Conservation (phyloP, 2,797 vertebrate species). For the Mormyrus hasselquistii region DNA sequence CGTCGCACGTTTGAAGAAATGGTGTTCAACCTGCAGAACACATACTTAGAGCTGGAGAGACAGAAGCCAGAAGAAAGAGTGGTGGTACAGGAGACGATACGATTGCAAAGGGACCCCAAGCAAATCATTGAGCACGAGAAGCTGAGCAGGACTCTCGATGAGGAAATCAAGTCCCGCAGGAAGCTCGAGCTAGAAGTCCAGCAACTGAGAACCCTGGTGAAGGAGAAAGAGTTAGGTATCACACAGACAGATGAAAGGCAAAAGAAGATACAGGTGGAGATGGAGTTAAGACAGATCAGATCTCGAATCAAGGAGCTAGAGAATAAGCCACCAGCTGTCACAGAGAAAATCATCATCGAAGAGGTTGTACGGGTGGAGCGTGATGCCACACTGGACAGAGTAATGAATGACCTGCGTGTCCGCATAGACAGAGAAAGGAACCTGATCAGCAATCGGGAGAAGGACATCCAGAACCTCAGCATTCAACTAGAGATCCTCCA, state of each 20-base stretch:
- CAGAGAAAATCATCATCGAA: conserved; percentile 86
- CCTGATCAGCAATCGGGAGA: conserved; percentile 63
- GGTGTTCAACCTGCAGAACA: conserved; percentile 80
- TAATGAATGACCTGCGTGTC: conserved; percentile 56
- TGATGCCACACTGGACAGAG: conserved; percentile 76
- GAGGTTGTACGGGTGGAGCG: conserved; percentile 89
- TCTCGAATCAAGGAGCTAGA: conserved; percentile 78
- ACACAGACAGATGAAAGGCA: conserved; percentile 73
- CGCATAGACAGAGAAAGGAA: conserved; percentile 68
- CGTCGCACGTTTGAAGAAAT: conserved; percentile 72
- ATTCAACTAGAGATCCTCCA: conserved; percentile 71
- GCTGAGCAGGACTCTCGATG: conserved; percentile 71
- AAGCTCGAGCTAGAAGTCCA: conserved; percentile 78
- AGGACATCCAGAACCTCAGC: conserved; percentile 73
- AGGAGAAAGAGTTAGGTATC: conserved; percentile 69
- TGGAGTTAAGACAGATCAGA: conserved; percentile 78
- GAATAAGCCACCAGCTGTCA: conserved; percentile 58
- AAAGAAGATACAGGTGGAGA: conserved; percentile 77
- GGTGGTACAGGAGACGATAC: conserved; percentile 71
- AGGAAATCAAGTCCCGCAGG: conserved; percentile 69
- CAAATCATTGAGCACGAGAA: conserved; percentile 72
- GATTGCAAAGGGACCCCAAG: conserved; percentile 79
- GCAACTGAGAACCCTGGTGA: conserved; percentile 62
- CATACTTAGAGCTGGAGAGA: conserved; percentile 77
- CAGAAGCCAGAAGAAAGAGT: conserved; percentile 84